phyloP scores from a whole-genome alignment of 2,113 vertebrate species.

The Brienomyrus brachyistius region DNA sequence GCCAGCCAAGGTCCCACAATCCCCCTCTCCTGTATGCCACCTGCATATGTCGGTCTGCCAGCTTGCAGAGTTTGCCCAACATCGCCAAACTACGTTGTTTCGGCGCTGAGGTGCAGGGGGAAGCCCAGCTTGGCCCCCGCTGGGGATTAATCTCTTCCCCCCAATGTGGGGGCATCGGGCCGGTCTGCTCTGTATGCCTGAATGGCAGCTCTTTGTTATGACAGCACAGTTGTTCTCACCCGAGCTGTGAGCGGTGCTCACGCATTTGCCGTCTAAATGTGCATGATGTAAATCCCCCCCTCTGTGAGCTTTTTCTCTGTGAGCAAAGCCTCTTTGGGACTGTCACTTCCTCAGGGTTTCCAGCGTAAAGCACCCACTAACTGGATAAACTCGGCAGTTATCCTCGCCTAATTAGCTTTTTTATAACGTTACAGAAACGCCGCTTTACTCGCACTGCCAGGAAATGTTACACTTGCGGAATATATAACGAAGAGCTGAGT shows the following conservation, averaged over 20 bases:
- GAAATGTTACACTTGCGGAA: not conserved
- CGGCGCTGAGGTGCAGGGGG: not conserved
- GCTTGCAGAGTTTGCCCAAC: not conserved
- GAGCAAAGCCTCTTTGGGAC: constrained; percentile 59
- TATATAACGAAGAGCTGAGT: not conserved
- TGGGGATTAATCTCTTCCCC: not conserved
- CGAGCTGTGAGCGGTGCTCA: not conserved
- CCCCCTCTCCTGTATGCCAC: constrained; percentile 18
- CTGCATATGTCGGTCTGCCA: constrained; percentile 21
- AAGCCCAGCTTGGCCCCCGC: not conserved
- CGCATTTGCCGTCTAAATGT: constrained; percentile 14
- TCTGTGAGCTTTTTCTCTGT: constrained; percentile 43
- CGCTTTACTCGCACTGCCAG: not conserved
- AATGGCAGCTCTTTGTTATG: constrained; percentile 7
- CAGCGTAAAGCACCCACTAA: constrained; percentile 31
- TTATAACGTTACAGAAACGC: not conserved
- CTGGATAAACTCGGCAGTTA: constrained; percentile 35
- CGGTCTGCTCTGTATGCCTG: not conserved
- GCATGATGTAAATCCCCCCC: constrained; percentile 16
- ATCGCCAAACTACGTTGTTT: not conserved
- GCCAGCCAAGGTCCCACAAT: constrained; percentile 6
- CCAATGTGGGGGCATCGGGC: not conserved
- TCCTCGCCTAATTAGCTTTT: constrained; percentile 36
- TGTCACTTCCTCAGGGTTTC: constrained; percentile 29
- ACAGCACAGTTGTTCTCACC: not conserved